Base-by-base conservation (phyloP, 1,140 invertebrate genomes). In the Chymomyza costata region DNA sequence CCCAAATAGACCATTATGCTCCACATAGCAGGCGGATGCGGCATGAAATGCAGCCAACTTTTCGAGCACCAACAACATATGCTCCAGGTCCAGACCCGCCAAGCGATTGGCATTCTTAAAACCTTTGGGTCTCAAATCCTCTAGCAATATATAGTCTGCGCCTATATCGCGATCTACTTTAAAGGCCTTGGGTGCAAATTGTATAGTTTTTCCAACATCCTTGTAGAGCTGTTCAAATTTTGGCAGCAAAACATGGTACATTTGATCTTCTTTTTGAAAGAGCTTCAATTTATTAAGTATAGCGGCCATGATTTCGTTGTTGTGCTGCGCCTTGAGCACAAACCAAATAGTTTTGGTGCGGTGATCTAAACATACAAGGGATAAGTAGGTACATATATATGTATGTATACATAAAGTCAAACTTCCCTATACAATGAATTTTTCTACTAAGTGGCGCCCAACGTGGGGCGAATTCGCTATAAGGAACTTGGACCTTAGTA, bases 1-100 rank as follows among this genome's bases (percentile, higher is more conserved):
- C 0, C 64, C 44, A 18, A 64, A 84, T n/a, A 66, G 56, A 0
- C 82, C 82, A 13, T 68, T 44, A 10, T 82, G 78, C 48, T 84
- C 82, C 14, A 82, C 82, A 45, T 81, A 82, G 35, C 82, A 84
- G 1, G 83, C 82, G 0, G 86, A 86, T 1, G 82, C 67, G 0
- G 89, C 89, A 66, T 90, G 90, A 54, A 90, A 90, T 3, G 87
- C 86, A 0, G 88, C 89, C 17, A 90, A 58, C 13, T 87, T 87
- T 35, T 87, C 86, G 0, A 90, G 81, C 0, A 87, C 86, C 16
- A 83, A 62, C 14, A 86, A 85, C 25, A 89, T 78, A 41, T 88
- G 87, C 6, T 87, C 80, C 2, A 88, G 48, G 18, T 89, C 84
- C 0, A 90, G 55, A 2, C 89, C 89, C 28, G 85, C 76, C 19